Percentiles rank a stretch among this genome's conserved stretches.
Conservation (phyloP, 2,113 vertebrate species). For the Dicrurus megarhynchus region DNA sequence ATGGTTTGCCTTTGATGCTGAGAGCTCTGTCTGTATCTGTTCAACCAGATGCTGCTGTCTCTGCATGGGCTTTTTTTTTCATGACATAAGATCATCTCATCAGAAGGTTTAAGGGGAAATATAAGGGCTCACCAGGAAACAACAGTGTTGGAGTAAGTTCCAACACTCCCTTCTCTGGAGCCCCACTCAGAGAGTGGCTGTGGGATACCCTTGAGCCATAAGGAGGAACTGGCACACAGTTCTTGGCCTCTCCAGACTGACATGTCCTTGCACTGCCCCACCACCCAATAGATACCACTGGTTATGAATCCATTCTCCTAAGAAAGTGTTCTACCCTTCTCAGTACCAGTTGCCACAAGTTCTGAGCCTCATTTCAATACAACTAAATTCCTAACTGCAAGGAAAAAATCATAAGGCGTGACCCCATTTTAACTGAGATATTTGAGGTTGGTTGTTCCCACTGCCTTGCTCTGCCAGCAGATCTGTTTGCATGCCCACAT, state of each 20-base stretch:
- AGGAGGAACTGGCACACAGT: background rate
- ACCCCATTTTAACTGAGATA: background rate
- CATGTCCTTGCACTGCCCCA: accelerated
- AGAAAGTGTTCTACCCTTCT: background rate
- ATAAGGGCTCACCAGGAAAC: background rate
- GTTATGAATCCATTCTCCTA: background rate
- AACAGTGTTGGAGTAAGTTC: background rate
- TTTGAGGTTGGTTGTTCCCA: background rate
- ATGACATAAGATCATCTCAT: no score
- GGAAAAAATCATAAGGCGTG: background rate
- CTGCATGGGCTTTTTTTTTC: background rate
- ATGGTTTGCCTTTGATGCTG: background rate
- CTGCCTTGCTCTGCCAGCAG: background rate
- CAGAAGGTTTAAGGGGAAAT: background rate
- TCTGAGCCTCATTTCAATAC: background rate
- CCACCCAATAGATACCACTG: background rate
- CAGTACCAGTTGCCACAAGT: background rate
- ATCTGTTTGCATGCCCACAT: background rate
- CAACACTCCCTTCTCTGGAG: background rate
- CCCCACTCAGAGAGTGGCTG: background rate
- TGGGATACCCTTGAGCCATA: background rate
- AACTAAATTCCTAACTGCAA: background rate
- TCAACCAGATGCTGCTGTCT: background rate
- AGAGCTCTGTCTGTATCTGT: background rate
- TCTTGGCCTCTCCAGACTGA: background rate